These are phyloP conservation scores for Sciurus niger DNA, from an alignment of 2,113 vertebrate genomes.

Conservation along the genomic window DNA sequence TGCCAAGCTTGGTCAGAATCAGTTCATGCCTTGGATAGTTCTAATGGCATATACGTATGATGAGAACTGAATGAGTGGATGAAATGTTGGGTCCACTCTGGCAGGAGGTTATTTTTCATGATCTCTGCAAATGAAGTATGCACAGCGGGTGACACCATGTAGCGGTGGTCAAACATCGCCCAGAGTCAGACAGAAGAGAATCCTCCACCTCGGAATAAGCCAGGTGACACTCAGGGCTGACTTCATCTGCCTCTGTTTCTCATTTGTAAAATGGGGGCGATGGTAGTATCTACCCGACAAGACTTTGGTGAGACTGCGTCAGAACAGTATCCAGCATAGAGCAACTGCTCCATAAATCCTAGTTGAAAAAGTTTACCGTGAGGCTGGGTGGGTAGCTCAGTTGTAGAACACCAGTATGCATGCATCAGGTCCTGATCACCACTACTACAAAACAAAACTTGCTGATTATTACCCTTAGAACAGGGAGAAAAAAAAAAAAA, in stretches of 20 bases:
- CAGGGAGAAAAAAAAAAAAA: not conserved
- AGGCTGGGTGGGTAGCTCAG: not conserved
- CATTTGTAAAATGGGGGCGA: not conserved
- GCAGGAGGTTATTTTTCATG: not conserved
- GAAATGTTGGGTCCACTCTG: not conserved
- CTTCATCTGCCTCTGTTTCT: not conserved
- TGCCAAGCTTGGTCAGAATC: not conserved
- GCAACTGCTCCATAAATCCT: not conserved
- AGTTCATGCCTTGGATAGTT: not conserved
- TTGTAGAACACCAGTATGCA: no score
- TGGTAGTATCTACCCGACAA: not conserved
- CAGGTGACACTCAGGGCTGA: not conserved
- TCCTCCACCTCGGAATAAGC: not conserved
- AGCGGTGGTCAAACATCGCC: not conserved
- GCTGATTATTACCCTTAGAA: not conserved
- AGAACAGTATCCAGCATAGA: not conserved
- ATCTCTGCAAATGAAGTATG: not conserved
- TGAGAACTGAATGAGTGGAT: not conserved
- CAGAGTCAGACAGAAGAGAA: not conserved
- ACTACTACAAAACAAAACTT: not conserved
- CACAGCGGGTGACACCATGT: not conserved
- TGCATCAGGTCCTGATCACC: not conserved
- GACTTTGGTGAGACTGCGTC: not conserved
- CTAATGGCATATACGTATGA: not conserved
- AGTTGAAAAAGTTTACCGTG: not conserved